Evolutionary conservation across 2,113 vertebrate genomes (phyloP), one percentile per base, ranked within the genome.

Genomic region (Dromas ardeola): DNA sequence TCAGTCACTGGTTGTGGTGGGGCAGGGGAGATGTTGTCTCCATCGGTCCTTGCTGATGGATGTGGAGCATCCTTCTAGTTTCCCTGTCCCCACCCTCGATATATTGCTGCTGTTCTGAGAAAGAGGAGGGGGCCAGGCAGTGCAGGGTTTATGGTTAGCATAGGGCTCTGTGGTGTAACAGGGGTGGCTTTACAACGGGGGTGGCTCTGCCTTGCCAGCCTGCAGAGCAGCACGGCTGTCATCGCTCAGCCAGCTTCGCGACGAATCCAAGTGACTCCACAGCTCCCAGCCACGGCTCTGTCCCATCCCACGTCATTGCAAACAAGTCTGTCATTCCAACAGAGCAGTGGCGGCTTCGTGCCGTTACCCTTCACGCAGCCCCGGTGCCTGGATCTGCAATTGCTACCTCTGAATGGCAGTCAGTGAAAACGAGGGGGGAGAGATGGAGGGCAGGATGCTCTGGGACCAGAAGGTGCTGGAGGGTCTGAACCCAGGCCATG

Each of bases 31-130:
- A 32, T 13, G 42, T 3, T 27, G 21, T 15, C 19, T 45, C 72
- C 49, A 36, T n/a, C 32, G 3, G 19, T 29, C 59, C 59, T 18
- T 42, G 38, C 53, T 45, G 67, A 12, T 25, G 78, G 9, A 4
- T 3, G 0, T 1, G 23, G 40, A 42, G n/a, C 65, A 27, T 32
- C 43, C n/a, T 58, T 12, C 47, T 79, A 5, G 0, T 6, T 50
- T 38, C 34, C 34, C 45, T 16, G 34, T 32, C 59, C 53, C n/a
- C 27, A 7, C 4, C 50, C 36, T 47, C 2, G 0, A 12, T 3
- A 11, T 16, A 11, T 23, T 45, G 29, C 47, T 14, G 50, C 14
- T 45, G 32, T 26, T 32, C 11, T 27, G 23, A 11, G 52, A 9
- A 23, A 36, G n/a, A 10, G 14, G 1, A 3, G 19, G 14, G 1